Evolutionary conservation across 2,888 invertebrate genomes (phyloP), one percentile per base, ranked within the genome.

Genomic region (Tetragnatha montana): DNA sequence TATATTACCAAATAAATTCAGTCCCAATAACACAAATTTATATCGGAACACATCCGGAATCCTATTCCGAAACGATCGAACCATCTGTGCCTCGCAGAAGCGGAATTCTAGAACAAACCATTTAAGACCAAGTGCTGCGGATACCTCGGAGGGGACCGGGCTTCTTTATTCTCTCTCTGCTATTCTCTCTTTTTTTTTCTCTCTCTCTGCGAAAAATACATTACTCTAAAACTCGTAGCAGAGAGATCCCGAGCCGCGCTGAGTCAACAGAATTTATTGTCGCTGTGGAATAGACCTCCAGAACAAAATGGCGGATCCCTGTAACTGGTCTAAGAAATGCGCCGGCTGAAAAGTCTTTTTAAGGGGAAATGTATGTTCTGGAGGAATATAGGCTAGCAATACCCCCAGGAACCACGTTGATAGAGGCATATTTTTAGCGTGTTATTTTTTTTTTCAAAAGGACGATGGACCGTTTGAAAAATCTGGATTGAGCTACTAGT

Each of bases 201-300:
- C n/a, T 50, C 51, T 73, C 12, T 71, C 50, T 76, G 78, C 50
- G 70, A 70, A 76, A 84, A 84, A 84, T 76, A 69, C 84, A 84
- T 84, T 84, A 76, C 84, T 78, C 69, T 84, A 84, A 84, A 84
- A 84, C 84, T 84, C 68, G 76, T 69, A 76, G 78, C n/a, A n/a
- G 69, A 84, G 78, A 84, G 84, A 78, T 84, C 78, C 78, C 35
- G 19, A 78, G 76, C 49, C 60, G 12, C 84, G 84, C 84, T 84
- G 84, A 84, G 76, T 76, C 84, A 84, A 76, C 84, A 70, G 84
- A 84, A 84, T 84, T 84, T 84, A 84, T 84, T 84, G 84, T 84
- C 76, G 69, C 50, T 47, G 69, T 47, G 83, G 75, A 81, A 81
- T 35, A 70, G 81, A 71, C 50, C 75, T 12, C 35, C 49, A 14